Conservation (phyloP, 2,888 invertebrate species). For the Mesodorylaimus sp. region DNA sequence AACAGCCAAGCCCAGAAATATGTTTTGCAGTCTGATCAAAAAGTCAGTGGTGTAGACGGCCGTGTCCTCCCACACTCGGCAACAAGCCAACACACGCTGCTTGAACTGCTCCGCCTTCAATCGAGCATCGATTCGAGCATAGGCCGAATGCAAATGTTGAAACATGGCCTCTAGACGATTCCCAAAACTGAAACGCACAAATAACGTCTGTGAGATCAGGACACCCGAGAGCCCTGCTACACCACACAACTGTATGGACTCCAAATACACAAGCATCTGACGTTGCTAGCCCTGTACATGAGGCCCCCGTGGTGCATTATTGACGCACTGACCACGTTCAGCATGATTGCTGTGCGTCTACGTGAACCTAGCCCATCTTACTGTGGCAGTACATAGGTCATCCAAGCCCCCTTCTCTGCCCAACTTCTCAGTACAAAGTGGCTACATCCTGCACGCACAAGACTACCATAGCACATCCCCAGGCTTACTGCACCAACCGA, state of each 20-base stretch:
- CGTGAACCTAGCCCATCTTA: too few species aligned
- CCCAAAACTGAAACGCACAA: background rate
- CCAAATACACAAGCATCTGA: too few species aligned
- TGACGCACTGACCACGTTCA: too few species aligned
- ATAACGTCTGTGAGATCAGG: background rate
- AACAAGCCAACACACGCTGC: slow-evolving; percentile 58
- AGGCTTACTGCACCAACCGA: too few species aligned
- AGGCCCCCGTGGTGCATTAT: too few species aligned
- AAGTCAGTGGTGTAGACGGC: slow-evolving; percentile 82
- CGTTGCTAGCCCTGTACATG: too few species aligned
- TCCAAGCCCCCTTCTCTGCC: too few species aligned
- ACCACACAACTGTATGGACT: background rate
- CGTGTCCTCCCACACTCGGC: slow-evolving; percentile 95
- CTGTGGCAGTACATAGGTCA: too few species aligned
- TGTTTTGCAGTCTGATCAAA: slow-evolving; percentile 63
- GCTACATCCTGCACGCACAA: too few species aligned
- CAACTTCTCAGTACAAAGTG: too few species aligned
- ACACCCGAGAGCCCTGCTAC: background rate
- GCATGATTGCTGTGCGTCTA: too few species aligned
- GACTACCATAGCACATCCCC: too few species aligned
- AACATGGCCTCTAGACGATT: slow-evolving; percentile 41
- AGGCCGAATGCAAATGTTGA: slow-evolving; percentile 50
- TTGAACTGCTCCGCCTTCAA: slow-evolving; percentile 92
- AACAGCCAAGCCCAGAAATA: slow-evolving; percentile 58
- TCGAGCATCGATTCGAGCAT: slow-evolving; percentile 55